A percentile compares a stretch with the other conserved stretches of the same genome.
Evolutionary conservation across 2,888 invertebrate genomes (phyloP).

Genomic region (Nebria brevicollis): DNA sequence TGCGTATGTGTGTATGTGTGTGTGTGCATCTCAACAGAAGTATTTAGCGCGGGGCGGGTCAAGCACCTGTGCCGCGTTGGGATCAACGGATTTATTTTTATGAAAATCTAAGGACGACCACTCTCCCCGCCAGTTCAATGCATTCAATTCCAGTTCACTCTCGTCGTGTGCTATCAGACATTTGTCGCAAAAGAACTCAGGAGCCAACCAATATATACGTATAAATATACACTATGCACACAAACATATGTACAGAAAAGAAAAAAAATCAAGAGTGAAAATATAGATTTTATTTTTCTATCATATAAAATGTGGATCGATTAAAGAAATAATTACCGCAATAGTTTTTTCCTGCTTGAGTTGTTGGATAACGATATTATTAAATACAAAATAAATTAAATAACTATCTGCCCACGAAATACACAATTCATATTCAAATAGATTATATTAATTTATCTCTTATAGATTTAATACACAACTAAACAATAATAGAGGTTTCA

Average conservation of each 20-base stretch:
- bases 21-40: neutral
- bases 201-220: neutral
- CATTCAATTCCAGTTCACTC: conserved; percentile 27
- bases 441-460: neutral
- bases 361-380: conserved; percentile 14
- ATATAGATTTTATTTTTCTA: conserved; percentile 14
- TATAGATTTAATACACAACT: neutral
- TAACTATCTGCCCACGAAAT: neutral
- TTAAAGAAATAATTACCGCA: conserved; percentile 32
- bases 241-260: neutral
- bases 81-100: conserved; percentile 67
- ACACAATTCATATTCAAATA: neutral
- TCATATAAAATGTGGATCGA: conserved; percentile 30
- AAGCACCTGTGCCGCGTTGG: conserved; percentile 51
- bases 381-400: neutral
- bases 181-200: conserved; percentile 11
- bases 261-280: neutral
- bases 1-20: conserved; percentile 16
- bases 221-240: neutral
- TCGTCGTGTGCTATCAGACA: conserved; percentile 19
- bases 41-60: conserved; percentile 41
- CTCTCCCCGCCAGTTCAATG: conserved; percentile 58
- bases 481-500: no score
- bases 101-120: conserved; percentile 68
- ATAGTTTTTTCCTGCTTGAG: neutral